Conservation (phyloP, 2,888 invertebrate species). For the Ormia ochracea region DNA sequence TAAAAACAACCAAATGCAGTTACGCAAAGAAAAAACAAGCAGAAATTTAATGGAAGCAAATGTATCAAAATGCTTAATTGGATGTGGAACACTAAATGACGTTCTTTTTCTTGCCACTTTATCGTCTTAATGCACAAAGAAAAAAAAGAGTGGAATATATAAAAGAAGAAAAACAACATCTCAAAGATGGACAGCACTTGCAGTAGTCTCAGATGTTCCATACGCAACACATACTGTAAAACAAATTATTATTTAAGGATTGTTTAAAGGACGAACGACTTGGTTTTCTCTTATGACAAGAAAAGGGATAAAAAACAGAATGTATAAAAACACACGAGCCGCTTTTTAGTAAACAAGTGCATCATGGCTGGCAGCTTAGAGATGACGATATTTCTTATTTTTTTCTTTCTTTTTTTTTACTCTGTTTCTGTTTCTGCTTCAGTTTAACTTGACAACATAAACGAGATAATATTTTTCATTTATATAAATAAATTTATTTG, state of each 20-base stretch:
- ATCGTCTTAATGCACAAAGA: conserved; percentile 55
- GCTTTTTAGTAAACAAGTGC: conserved; percentile 49
- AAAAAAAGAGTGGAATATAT: too few species aligned
- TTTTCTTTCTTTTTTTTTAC: too few species aligned
- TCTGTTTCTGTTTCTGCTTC: too few species aligned
- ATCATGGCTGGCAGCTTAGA: conserved; percentile 32
- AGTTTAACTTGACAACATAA: conserved; percentile 53
- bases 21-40: conserved; percentile 4
- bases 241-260: conserved; percentile 39
- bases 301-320: not conserved
- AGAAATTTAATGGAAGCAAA: conserved; percentile 74
- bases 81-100: conserved; percentile 76
- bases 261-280: conserved; percentile 53
- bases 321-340: conserved; percentile 49
- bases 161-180: conserved; percentile 30
- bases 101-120: conserved; percentile 72
- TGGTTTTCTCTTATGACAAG: conserved; percentile 28
- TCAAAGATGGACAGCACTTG: conserved; percentile 45
- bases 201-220: conserved; percentile 8
- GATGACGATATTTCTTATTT: not conserved
- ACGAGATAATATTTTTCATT: conserved; percentile 42
- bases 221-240: conserved; percentile 11
- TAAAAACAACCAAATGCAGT: conserved; percentile 4
- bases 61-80: conserved; percentile 76
- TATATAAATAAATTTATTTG: conserved; percentile 35